Base-by-base conservation (phyloP, 2,113 vertebrate species). In the Bufo bufo region DNA sequence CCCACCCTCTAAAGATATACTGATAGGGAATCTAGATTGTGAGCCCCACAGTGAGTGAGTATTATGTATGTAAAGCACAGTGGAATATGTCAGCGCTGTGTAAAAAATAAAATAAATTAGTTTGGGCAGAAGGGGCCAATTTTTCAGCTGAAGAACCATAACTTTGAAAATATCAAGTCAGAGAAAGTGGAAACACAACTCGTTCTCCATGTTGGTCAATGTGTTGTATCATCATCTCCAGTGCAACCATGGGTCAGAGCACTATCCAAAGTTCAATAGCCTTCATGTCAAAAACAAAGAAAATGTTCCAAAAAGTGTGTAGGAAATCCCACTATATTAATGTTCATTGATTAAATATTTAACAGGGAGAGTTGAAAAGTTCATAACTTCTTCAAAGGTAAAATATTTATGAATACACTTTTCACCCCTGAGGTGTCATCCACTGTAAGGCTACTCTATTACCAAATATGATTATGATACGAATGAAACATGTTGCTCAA, bases 321-420 rank as follows among this genome's bases (percentile, higher is more conserved):
- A 59, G 52, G 4, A 71, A 81, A 20, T 17, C 47, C 10, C 8
- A 11, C 23, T 5, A 71, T 66, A 80, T 33, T 72, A 58, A 45
- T 58, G 17, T 56, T 81, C 77, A 69, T 33, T 49, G 77, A 87
- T 87, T 13, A 81, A 87, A 87, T 87, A 81, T 87, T 81, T 81
- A 87, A 69, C n/a, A 20, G 6, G 23, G 59, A n/a, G 33, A 16
- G 85, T 87, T 87, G 49, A 80, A 81, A 81, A 87, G 77, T 87
- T 87, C 77, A 87, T n/a, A 86, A 71, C 50, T 78, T 80, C 19
- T 87, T 87, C 33, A 87, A 56, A 56, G 77, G 77, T 87, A 81
- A 87, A 87, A 81, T 81, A 87, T 82, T 87, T 81, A 87, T 87
- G 54, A 13, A 33, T 81, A 65, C 8, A 81, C 77, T 87, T 58